Evolutionary conservation across 2,888 invertebrate genomes (phyloP).

Genomic region (Chorisops tibialis): DNA sequence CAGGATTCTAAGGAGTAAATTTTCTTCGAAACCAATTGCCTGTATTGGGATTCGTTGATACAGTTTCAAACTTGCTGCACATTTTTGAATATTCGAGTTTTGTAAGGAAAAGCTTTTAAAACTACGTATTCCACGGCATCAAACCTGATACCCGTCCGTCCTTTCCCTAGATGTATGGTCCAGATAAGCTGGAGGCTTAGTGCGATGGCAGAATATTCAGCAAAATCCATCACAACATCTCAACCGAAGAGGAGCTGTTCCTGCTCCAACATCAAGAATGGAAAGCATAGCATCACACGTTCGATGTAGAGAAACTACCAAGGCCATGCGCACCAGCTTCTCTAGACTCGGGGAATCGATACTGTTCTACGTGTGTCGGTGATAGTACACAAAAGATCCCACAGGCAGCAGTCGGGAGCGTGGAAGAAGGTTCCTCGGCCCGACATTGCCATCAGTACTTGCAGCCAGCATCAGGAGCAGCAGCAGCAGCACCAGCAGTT

Average conservation of each 20-base stretch:
- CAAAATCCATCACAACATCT: constrained; percentile 1
- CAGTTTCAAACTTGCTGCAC: not conserved
- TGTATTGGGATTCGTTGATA: too few species aligned
- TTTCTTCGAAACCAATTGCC: too few species aligned
- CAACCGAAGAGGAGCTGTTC: not conserved
- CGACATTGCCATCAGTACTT: too few species aligned
- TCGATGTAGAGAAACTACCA: not conserved
- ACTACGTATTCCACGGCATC: not conserved
- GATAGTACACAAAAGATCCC: too few species aligned
- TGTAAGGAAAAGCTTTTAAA: constrained; percentile 14
- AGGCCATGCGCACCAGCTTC: constrained; percentile 13
- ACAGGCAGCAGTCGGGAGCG: too few species aligned
- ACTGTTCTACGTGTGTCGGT: not conserved
- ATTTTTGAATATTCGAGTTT: not conserved
- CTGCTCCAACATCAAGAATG: not conserved
- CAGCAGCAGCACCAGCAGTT: too few species aligned
- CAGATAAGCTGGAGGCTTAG: too few species aligned
- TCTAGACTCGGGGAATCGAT: constrained; percentile 5
- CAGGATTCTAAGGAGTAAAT: too few species aligned
- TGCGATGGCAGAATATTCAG: constrained; percentile 6
- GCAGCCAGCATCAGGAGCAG: too few species aligned
- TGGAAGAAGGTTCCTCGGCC: too few species aligned
- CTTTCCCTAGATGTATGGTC: too few species aligned
- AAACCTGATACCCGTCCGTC: not conserved
- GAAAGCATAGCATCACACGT: not conserved